Base-by-base conservation (phyloP, 2,797 vertebrate genomes). In the Dendrocincla tyrannina region DNA sequence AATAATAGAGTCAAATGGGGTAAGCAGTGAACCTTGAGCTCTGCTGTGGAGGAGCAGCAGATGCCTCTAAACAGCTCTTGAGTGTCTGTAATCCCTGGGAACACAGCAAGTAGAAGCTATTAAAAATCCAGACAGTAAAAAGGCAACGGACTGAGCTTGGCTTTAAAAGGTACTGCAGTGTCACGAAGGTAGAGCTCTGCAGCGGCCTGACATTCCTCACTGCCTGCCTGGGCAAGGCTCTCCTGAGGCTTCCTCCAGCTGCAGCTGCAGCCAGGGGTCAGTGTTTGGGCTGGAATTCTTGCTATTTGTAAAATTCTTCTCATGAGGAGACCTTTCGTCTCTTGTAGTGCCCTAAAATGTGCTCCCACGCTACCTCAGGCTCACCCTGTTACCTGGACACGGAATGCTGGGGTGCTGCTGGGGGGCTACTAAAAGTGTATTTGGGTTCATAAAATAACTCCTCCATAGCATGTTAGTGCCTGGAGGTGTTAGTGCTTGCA, bases 1-100 rank as follows among this genome's bases (percentile, higher is more conserved):
- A 96, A 81, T 90, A 95, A 85, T 68, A 72, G 53, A 90, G 89
- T 68, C 76, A 91, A 17, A 86, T 10, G 8, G 56, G 47, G 66
- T 90, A 86, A 94, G 66, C 44, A 33, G 27, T 86, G 85, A 91
- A 91, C 88, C 69, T 92, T 88, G 59, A 75, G 39, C 75, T 82
- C 85, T 92, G 82, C 82, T 81, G 89, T 66, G 69, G 52, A 84
- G 69, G 32, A 89, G 82, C 82, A 78, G 77, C 78, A 90, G 80
- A 83, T 86, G 70, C 80, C 91, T 58, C 30, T 90, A 55, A 95
- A 86, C 76, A 81, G 63, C 64, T 86, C 73, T 44, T 35, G 58
- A 81, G 59, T 73, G 2, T 30, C 24, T 73, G 32, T 41, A 49
- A 83, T 60, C 58, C 67, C 32, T 2, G 1, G 55, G 70, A 94